Evolutionary conservation across 2,113 vertebrate species (phyloP).

Genomic region (Cariama cristata): DNA sequence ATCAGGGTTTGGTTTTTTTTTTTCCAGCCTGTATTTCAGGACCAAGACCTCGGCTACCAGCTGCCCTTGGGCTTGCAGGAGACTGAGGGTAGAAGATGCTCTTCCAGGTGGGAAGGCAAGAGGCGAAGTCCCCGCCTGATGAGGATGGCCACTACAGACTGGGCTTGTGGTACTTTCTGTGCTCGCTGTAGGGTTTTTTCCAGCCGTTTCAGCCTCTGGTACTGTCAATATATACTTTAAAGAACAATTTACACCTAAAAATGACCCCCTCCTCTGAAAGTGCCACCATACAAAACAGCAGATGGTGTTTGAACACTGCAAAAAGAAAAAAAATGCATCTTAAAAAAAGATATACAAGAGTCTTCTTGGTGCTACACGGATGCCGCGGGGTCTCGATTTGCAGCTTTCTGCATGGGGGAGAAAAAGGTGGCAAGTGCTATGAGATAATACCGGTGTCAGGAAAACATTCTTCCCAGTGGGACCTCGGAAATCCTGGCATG

Average conservation of each 20-base stretch:
- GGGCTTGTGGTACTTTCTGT: not conserved
- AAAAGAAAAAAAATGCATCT: not conserved
- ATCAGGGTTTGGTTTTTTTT: not conserved
- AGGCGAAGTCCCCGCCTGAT: accelerated
- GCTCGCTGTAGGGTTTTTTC: not conserved
- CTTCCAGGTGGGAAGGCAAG: not conserved
- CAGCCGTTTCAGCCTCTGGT: not conserved
- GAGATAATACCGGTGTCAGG: not conserved
- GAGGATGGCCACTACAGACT: not conserved
- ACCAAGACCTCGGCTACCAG: not conserved
- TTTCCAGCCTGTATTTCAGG: not conserved
- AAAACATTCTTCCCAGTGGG: not conserved
- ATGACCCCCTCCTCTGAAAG: not conserved
- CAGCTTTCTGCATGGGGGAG: not conserved
- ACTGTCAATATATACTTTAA: not conserved
- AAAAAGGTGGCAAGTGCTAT: not conserved
- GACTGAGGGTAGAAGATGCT: not conserved
- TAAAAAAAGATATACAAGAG: not conserved
- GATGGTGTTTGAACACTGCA: conserved; percentile 51
- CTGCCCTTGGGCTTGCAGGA: not conserved
- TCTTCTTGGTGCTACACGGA: accelerated
- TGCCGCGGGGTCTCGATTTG: not conserved
- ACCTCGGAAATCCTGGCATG: accelerated
- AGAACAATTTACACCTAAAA: conserved; percentile 23
- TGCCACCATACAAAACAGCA: not conserved